A percentile compares a stretch with the other conserved stretches of the same genome.
Evolutionary conservation across 2,797 vertebrate species (phyloP).

Genomic region (Sebastes baramenuke): DNA sequence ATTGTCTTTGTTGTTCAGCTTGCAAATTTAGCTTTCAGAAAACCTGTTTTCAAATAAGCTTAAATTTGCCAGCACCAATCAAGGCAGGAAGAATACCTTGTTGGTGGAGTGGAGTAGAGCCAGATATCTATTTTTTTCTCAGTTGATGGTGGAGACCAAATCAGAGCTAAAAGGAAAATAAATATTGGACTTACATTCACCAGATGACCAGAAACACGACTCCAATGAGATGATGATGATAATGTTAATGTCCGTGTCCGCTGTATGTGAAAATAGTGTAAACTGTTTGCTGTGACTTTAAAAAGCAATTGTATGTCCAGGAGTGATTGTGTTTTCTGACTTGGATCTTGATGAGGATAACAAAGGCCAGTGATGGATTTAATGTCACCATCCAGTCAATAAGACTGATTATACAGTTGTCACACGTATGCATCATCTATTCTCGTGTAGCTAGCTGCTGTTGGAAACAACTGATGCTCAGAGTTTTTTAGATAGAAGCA

Average conservation of each 20-base stretch:
- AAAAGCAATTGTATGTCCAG: background rate
- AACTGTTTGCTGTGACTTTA: background rate
- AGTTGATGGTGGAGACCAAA: background rate
- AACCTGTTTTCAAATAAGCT: too few species aligned
- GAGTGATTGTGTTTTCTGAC: background rate
- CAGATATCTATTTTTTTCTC: background rate
- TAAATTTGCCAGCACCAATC: background rate
- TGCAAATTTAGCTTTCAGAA: too few species aligned
- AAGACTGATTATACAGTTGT: background rate
- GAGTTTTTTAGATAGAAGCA: slow-evolving; percentile 13
- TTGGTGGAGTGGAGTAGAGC: background rate
- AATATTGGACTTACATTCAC: background rate
- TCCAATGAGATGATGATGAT: too few species aligned
- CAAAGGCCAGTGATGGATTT: background rate
- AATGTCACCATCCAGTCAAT: background rate
- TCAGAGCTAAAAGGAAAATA: background rate
- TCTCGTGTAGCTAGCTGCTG: background rate
- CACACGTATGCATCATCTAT: background rate
- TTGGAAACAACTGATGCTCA: background rate
- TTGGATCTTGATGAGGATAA: background rate
- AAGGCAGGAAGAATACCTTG: background rate
- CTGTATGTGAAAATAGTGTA: too few species aligned
- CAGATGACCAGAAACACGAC: background rate
- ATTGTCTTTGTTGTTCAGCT: too few species aligned
- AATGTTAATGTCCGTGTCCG: too few species aligned